Conservation (phyloP, 2,888 invertebrate species). For the Dolichomitus sp. region DNA sequence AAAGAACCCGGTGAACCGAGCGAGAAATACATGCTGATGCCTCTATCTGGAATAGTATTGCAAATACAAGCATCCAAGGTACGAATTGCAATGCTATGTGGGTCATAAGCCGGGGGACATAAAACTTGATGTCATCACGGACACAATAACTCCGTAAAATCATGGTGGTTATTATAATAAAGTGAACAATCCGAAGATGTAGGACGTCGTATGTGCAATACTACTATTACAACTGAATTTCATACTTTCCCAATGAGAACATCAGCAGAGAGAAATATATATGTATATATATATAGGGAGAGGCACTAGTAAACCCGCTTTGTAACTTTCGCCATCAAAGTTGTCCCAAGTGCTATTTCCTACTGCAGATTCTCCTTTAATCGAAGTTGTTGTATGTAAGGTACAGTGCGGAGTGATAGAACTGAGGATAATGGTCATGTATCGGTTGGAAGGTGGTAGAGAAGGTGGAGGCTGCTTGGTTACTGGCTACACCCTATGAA, state of each 20-base stretch:
- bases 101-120: neutral
- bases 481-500: slow-evolving; percentile 37
- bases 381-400: slow-evolving; percentile 62
- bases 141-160: slow-evolving; percentile 24
- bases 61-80: neutral
- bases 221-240: neutral
- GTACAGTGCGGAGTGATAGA: slow-evolving; percentile 50
- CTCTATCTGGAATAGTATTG: neutral
- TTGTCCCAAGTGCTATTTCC: slow-evolving; percentile 66
- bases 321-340: slow-evolving; percentile 67
- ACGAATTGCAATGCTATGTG: neutral
- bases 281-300: slow-evolving; percentile 9
- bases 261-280: neutral
- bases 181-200: slow-evolving; percentile 13
- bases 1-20: neutral
- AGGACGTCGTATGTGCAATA: slow-evolving; percentile 12
- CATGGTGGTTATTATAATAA: slow-evolving; percentile 26
- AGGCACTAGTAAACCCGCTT: slow-evolving; percentile 23
- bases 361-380: slow-evolving; percentile 64
- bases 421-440: slow-evolving; percentile 46
- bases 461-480: slow-evolving; percentile 29
- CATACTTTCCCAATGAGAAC: slow-evolving; percentile 30
- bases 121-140: neutral
- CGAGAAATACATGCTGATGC: neutral
- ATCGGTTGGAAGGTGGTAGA: slow-evolving; percentile 29